Conservation (phyloP, 2,797 vertebrate genomes). For the Hybognathus amarus region DNA sequence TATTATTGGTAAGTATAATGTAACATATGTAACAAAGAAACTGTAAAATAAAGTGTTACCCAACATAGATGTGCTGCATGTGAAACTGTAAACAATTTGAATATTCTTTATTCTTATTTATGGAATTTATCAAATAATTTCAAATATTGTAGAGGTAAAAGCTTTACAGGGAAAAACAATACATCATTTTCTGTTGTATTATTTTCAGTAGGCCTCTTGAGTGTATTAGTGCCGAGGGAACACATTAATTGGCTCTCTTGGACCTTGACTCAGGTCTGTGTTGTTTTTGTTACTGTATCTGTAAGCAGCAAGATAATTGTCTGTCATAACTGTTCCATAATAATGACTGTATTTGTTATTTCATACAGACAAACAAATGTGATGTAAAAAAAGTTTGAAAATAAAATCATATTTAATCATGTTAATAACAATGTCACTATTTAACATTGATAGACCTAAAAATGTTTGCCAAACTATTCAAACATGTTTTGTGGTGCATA, state of each 20-base stretch:
- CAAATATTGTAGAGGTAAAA: background rate
- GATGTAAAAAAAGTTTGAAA: background rate
- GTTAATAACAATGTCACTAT: background rate
- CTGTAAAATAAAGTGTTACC: no score
- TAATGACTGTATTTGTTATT: background rate
- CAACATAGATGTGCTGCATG: background rate
- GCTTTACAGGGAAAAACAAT: slow-evolving; percentile 13
- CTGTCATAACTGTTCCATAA: background rate
- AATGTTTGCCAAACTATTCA: background rate
- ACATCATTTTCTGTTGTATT: slow-evolving; percentile 5
- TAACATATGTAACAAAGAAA: no score
- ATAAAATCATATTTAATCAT: background rate
- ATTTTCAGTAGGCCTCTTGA: background rate
- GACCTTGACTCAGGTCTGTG: background rate
- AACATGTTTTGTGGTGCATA: no score
- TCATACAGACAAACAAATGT: background rate
- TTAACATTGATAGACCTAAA: background rate
- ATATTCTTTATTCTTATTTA: background rate
- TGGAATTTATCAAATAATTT: background rate
- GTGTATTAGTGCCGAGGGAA: slow-evolving; percentile 13
- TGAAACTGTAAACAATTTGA: no score
- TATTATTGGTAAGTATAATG: no score
- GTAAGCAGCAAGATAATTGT: background rate
- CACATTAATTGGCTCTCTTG: slow-evolving; percentile 21
- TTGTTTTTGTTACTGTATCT: slow-evolving; percentile 8